Percentiles rank a stretch among this genome's conserved stretches.
phyloP scores from a whole-genome alignment of 2,113 vertebrate species.

The Pseudopipra pipra region DNA sequence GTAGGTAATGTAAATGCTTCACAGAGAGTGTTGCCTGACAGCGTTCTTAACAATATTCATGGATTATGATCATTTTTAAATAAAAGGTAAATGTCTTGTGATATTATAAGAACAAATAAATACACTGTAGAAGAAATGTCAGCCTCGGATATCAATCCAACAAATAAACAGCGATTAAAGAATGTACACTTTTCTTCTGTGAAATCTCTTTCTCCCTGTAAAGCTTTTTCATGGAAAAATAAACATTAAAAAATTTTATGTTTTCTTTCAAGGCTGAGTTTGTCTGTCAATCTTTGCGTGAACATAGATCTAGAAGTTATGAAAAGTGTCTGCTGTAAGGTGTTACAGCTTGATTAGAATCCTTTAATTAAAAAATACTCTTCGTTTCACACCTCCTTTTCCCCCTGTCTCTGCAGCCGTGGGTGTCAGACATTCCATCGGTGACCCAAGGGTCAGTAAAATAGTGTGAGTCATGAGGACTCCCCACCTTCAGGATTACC shows the following conservation, averaged over 20 bases:
- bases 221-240: conserved; percentile 54
- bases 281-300: not conserved
- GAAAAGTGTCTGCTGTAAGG: not conserved
- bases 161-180: conserved; percentile 41
- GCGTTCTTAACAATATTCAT: not conserved
- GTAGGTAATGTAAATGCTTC: not conserved
- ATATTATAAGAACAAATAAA: conserved; percentile 31
- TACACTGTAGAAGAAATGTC: conserved; percentile 3
- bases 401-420: not conserved
- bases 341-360: not conserved
- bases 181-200: conserved; percentile 20
- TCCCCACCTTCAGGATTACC: not conserved
- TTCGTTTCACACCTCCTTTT: not conserved
- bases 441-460: not conserved
- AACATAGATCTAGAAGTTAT: not conserved
- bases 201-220: conserved; percentile 10
- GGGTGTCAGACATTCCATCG: not conserved
- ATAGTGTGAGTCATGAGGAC: not conserved
- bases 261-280: not conserved
- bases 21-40: not conserved
- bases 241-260: not conserved
- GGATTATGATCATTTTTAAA: conserved; percentile 34
- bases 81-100: conserved; percentile 31
- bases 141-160: not conserved
- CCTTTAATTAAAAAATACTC: not conserved